A percentile compares a stretch with the other conserved stretches of the same genome.
phyloP scores from a whole-genome alignment of 2,888 invertebrate genomes.

The Terebella lapidaria region DNA sequence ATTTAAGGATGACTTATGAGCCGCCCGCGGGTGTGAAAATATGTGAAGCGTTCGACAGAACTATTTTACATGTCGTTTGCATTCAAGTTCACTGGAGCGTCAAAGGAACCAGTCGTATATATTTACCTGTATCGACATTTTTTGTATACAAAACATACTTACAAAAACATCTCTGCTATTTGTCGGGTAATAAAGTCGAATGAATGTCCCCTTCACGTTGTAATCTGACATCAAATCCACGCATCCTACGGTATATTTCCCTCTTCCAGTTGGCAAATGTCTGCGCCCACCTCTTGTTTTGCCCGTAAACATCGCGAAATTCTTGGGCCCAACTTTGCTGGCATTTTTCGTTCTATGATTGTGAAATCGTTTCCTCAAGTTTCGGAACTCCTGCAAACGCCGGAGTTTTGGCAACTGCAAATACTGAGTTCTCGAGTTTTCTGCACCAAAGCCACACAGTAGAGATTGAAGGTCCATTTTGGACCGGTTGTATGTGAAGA shows the following conservation, averaged over 20 bases:
- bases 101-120: too few relatives aligned
- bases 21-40: too few relatives aligned
- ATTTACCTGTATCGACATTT: too few relatives aligned
- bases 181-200: constrained; percentile 62
- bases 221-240: constrained; percentile 61
- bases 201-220: constrained; percentile 56
- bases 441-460: constrained; percentile 2
- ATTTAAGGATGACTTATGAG: too few relatives aligned
- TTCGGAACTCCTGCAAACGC: background rate
- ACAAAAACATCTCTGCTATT: constrained; percentile 54
- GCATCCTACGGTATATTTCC: constrained; percentile 60
- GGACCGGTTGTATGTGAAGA: too few relatives aligned
- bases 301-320: background rate
- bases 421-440: background rate
- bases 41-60: too few relatives aligned
- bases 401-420: background rate
- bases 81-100: too few relatives aligned
- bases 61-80: too few relatives aligned
- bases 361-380: background rate
- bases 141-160: too few relatives aligned
- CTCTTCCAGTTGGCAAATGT: constrained; percentile 39
- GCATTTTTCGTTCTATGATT: too few relatives aligned
- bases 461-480: constrained; percentile 4
- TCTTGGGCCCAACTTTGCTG: background rate
- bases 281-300: background rate